Percentiles rank a stretch among this genome's conserved stretches.
phyloP scores from a whole-genome alignment of 2,797 vertebrate species.

The Helostoma temminkii region DNA sequence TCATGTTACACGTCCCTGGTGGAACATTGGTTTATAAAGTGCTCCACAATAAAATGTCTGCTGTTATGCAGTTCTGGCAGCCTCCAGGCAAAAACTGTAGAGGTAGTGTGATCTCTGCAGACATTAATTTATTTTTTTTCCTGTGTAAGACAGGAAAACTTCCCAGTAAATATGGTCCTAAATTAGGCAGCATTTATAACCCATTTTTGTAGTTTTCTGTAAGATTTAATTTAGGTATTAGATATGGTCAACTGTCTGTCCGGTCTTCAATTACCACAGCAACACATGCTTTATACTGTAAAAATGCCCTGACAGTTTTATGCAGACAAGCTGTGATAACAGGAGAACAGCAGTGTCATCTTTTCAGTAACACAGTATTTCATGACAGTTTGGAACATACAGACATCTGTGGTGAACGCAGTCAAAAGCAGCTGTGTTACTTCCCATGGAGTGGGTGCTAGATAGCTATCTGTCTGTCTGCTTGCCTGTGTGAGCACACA shows the following conservation, averaged over 20 bases:
- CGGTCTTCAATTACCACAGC: constrained; percentile 26
- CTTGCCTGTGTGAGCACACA: constrained; percentile 52
- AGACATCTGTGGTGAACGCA: constrained; percentile 24
- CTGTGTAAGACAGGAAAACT: constrained; percentile 26
- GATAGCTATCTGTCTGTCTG: constrained; percentile 61
- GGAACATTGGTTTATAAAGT: constrained; percentile 73
- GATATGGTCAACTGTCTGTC: constrained; percentile 4
- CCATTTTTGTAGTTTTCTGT: constrained; percentile 15
- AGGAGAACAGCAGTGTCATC: constrained; percentile 21
- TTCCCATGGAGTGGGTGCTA: constrained; percentile 52
- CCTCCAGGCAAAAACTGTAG: constrained; percentile 60
- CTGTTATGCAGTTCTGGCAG: constrained; percentile 48
- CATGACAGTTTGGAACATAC: constrained; percentile 36
- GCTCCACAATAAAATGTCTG: constrained; percentile 69
- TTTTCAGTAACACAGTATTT: neutral
- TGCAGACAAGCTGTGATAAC: constrained; percentile 35
- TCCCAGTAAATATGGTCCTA: constrained; percentile 23
- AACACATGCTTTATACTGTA: constrained; percentile 1
- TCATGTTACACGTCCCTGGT: constrained; percentile 66
- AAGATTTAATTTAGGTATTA: neutral
- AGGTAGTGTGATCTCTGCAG: constrained; percentile 58
- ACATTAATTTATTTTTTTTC: constrained; percentile 43
- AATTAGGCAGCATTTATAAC: constrained; percentile 15
- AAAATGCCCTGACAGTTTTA: constrained; percentile 18
- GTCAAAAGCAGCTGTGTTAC: constrained; percentile 38